A percentile compares a stretch with the other conserved stretches of the same genome.
Conservation (phyloP, 2,113 vertebrate genomes). For the Pygathrix nemaeus region DNA sequence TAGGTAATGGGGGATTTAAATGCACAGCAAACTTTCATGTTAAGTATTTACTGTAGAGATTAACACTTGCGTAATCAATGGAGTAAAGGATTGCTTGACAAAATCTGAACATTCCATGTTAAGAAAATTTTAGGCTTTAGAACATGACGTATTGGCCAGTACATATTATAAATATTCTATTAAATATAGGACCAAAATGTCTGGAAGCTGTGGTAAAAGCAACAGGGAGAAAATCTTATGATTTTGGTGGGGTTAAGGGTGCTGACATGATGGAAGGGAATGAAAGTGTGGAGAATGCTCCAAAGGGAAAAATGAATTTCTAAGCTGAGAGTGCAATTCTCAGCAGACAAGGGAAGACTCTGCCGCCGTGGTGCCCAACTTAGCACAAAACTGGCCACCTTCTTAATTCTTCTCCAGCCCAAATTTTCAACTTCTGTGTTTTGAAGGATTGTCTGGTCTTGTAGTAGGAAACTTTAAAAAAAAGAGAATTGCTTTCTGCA, state of each 20-base stretch:
- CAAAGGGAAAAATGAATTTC: not conserved
- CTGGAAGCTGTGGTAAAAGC: constrained; percentile 35
- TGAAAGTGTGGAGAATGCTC: not conserved
- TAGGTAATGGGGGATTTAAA: not conserved
- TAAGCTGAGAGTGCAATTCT: not conserved
- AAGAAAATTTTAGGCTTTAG: constrained; percentile 28
- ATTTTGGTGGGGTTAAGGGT: not conserved
- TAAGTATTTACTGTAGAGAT: not conserved
- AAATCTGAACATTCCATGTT: constrained; percentile 1
- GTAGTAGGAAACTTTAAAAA: not conserved
- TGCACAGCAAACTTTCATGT: not conserved
- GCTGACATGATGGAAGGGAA: not conserved
- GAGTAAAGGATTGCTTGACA: not conserved
- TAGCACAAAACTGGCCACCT: not conserved
- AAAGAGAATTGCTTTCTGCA: constrained; percentile 28
- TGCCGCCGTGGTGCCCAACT: not conserved
- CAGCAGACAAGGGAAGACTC: not conserved
- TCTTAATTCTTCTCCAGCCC: not conserved
- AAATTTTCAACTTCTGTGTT: constrained; percentile 18
- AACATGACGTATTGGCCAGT: not conserved
- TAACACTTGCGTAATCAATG: not conserved
- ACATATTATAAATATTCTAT: not conserved
- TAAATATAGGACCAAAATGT: not conserved
- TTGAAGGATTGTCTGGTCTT: not conserved
- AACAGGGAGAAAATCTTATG: not conserved